phyloP scores from a whole-genome alignment of 2,797 vertebrate species.

The Botia kubotai region DNA sequence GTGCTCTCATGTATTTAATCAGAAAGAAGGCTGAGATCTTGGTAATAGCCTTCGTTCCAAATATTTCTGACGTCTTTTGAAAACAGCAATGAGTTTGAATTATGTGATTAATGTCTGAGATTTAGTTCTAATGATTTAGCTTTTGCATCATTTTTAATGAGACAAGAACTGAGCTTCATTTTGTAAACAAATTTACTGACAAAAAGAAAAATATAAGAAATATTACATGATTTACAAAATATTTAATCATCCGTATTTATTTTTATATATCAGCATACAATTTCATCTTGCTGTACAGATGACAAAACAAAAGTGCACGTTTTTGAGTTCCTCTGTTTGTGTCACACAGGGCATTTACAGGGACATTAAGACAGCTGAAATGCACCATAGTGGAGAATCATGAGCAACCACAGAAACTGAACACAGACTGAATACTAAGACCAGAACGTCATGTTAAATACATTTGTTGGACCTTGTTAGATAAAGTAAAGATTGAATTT shows the following conservation, averaged over 20 bases:
- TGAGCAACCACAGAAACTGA: neutral
- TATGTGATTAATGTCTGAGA: neutral
- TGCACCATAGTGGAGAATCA: neutral
- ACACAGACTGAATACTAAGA: neutral
- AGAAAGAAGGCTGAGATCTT: slow-evolving; percentile 84
- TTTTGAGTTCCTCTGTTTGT: neutral
- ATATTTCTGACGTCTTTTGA: slow-evolving; percentile 58
- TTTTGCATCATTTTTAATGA: neutral
- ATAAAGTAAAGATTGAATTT: too few relatives aligned
- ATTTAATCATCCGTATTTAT: neutral
- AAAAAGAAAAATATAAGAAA: neutral
- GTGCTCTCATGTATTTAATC: slow-evolving; percentile 80
- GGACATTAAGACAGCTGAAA: neutral
- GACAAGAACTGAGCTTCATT: neutral
- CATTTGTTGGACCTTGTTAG: neutral
- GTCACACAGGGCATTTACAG: neutral
- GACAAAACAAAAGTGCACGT: neutral
- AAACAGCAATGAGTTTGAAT: too few relatives aligned
- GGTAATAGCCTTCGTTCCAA: slow-evolving; percentile 67
- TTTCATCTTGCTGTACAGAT: neutral
- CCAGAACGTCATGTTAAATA: neutral
- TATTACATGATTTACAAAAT: neutral
- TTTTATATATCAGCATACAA: neutral
- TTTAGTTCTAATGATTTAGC: neutral
- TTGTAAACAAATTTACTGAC: slow-evolving; percentile 36